phyloP scores from a whole-genome alignment of 2,113 vertebrate species.

The Platichthys flesus region DNA sequence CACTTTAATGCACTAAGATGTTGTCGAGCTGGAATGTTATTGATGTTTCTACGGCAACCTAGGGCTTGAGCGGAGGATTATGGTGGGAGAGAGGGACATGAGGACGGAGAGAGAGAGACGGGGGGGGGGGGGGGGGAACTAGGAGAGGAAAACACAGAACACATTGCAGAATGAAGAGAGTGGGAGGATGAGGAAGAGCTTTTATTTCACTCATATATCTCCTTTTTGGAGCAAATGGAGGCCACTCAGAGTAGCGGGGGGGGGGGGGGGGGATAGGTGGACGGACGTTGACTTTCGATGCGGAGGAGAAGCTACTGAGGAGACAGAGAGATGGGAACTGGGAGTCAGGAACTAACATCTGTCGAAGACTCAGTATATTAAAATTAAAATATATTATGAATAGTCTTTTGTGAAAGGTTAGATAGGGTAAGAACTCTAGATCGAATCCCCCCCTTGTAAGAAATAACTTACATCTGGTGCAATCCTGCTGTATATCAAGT shows the following conservation, averaged over 20 bases:
- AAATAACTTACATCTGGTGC: no score
- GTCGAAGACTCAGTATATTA: not conserved
- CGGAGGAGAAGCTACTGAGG: not conserved
- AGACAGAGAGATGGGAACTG: constrained; percentile 12
- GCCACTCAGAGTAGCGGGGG: not conserved
- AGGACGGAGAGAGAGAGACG: constrained; percentile 49
- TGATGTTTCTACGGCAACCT: constrained; percentile 88
- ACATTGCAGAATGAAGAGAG: constrained; percentile 47
- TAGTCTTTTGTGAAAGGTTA: not conserved
- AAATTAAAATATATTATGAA: not conserved
- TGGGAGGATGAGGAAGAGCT: not conserved
- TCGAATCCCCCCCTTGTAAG: no score
- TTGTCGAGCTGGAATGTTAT: constrained; percentile 87
- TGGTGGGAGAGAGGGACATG: constrained; percentile 59
- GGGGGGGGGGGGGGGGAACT: constrained; percentile 10
- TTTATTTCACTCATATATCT: constrained; percentile 12
- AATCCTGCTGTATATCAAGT: no score
- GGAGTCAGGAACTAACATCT: not conserved
- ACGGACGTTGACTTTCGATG: not conserved
- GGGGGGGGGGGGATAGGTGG: constrained; percentile 11
- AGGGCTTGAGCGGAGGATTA: constrained; percentile 83
- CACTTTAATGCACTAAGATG: constrained; percentile 86
- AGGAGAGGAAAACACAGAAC: constrained; percentile 54
- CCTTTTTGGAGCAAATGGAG: constrained; percentile 30
- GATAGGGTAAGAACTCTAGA: not conserved